Evolutionary conservation across 1,140 invertebrate species (phyloP), one percentile per base, ranked within the genome.

Genomic region (Trachelipus rathkii): DNA sequence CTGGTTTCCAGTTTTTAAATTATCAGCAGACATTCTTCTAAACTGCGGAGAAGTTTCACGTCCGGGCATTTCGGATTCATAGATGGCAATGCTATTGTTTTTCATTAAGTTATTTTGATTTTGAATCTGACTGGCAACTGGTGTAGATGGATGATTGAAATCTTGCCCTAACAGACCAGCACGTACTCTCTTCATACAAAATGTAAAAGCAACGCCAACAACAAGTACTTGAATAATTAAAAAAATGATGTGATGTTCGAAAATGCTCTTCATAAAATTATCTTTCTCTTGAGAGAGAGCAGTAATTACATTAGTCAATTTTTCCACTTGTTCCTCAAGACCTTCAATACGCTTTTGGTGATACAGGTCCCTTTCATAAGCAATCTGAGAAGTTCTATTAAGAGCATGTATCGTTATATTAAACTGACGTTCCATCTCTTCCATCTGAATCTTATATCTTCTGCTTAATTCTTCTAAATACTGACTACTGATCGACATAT

Each of bases 401-500:
- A 94, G 88, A 21, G 90, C 89, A 2, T 87, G 85, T 66, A 94
- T 88, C 0, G 93, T 94, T 78, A 92, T 91, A 81, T 95, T 92
- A 75, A 96, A 89, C 5, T 91, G 90, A 76, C 89, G 89, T 84
- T 95, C 92, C 89, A 95, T 93, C 83, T 98, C 95, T 84, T 98
- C 96, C 44, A 96, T 94, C 87, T 99, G 96, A 78, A 94, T 94
- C 81, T 97, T 96, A 85, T 98, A 98, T 66, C 95, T 88, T 50
- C 92, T 89, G 84, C 94, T 97, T 69, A 99, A 85, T 84, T 98
- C 95, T 85, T 98, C 95, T 70, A 99, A 86, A 85, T 98, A 98
- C 82, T 97, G 94, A 77, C 93, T 93, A 77, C 94, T 97, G 3
- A 99, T 86, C 4, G 95, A 96, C 90, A 99, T 95, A 85, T 99